Evolutionary conservation across 2,888 invertebrate genomes (phyloP).

Genomic region (Drosophila macrospina): DNA sequence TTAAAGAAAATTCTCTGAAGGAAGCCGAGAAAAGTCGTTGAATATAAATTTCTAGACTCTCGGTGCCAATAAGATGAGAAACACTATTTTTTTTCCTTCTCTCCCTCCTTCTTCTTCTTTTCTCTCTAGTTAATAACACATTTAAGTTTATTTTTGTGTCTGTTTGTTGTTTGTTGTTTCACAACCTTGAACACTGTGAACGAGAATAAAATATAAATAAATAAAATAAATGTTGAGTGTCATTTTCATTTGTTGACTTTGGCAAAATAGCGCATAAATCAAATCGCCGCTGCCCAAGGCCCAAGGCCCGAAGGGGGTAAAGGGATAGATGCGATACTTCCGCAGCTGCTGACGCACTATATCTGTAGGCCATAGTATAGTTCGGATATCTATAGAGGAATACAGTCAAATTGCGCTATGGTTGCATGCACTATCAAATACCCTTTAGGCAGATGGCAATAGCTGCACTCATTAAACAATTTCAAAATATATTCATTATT

Average conservation of each 20-base stretch:
- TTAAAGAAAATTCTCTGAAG: constrained; percentile 54
- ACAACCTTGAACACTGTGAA: constrained; percentile 41
- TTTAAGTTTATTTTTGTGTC: constrained; percentile 8
- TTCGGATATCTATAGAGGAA: neutral
- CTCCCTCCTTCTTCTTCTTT: neutral
- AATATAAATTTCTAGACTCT: constrained; percentile 54
- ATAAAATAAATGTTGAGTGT: constrained; percentile 46
- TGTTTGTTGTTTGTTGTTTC: constrained; percentile 32
- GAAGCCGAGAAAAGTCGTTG: constrained; percentile 63
- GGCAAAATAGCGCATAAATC: constrained; percentile 74
- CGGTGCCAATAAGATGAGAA: constrained; percentile 63
- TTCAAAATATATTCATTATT: too few relatives aligned
- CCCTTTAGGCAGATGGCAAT: neutral
- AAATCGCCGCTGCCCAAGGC: constrained; percentile 38
- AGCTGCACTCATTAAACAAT: too few relatives aligned
- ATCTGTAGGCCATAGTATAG: constrained; percentile 1
- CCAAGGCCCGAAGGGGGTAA: constrained; percentile 40
- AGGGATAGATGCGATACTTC: constrained; percentile 52
- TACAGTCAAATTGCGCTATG: neutral
- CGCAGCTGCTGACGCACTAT: constrained; percentile 70
- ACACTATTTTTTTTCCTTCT: constrained; percentile 33
- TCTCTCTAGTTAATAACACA: constrained; percentile 1
- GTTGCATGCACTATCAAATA: neutral
- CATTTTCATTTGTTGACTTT: constrained; percentile 77
- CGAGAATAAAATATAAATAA: constrained; percentile 24